Percentiles rank a stretch among this genome's conserved stretches.
These are phyloP conservation scores for Megalops atlanticus DNA, from an alignment of 2,113 vertebrate genomes.

Conservation along the genomic window DNA sequence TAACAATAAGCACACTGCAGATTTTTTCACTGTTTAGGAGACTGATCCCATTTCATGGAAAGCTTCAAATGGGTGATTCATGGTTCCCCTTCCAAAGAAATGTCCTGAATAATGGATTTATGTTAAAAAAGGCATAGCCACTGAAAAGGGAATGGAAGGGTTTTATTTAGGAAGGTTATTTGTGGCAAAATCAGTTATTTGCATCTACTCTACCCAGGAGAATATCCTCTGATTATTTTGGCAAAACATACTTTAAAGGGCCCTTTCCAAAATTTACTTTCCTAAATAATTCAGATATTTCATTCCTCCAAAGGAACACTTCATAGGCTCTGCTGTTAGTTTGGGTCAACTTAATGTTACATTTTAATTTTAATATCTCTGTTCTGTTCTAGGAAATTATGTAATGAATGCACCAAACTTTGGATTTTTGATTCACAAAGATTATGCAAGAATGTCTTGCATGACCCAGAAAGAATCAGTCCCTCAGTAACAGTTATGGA, in stretches of 20 bases:
- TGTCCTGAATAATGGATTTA: not conserved
- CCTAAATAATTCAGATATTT: not conserved
- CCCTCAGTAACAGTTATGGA: not conserved
- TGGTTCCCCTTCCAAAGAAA: not conserved
- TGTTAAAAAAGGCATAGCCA: not conserved
- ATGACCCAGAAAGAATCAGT: not conserved
- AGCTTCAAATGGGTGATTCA: too few species aligned
- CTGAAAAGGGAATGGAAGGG: not conserved
- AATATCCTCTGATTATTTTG: not conserved
- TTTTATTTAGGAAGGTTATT: too few species aligned
- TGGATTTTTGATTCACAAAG: not conserved
- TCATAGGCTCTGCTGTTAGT: too few species aligned
- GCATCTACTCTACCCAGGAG: not conserved
- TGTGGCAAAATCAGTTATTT: not conserved
- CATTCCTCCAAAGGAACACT: too few species aligned
- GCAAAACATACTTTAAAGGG: not conserved
- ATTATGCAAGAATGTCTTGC: not conserved
- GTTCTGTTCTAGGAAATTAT: not conserved
- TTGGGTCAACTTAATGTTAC: too few species aligned
- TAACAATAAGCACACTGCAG: not conserved
- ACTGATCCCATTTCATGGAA: not conserved
- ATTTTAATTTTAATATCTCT: too few species aligned
- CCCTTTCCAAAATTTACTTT: not conserved
- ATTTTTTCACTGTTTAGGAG: not conserved
- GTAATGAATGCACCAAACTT: not conserved